Percentiles rank a stretch among this genome's conserved stretches.
Evolutionary conservation across 2,113 vertebrate genomes (phyloP).

Genomic region (Phaethornis superciliosus): DNA sequence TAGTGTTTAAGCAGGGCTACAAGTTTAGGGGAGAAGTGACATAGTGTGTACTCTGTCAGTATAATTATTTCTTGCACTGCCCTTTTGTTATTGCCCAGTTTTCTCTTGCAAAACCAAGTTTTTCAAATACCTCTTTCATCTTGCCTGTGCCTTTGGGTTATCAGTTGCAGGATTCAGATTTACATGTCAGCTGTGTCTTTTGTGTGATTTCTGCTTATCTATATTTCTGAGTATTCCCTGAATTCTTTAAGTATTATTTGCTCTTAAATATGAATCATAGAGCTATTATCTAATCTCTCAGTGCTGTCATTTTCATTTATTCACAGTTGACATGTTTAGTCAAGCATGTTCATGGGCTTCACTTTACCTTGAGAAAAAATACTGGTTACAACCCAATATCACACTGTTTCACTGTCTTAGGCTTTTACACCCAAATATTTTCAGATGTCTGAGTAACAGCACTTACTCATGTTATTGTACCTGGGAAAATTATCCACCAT

Average conservation of each 20-base stretch:
- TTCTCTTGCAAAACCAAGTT: not conserved
- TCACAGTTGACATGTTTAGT: not conserved
- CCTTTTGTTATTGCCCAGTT: not conserved
- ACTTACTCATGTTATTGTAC: not conserved
- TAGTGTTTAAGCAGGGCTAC: slow-evolving; percentile 7
- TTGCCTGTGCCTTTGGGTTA: not conserved
- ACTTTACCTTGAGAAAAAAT: not conserved
- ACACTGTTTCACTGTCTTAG: not conserved
- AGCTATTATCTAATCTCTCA: not conserved
- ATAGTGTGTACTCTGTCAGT: not conserved
- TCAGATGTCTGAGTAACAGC: not conserved
- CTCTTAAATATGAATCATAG: not conserved
- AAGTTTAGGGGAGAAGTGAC: not conserved
- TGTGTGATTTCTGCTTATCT: not conserved
- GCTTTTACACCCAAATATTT: not conserved
- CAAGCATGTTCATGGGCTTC: not conserved
- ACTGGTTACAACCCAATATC: not conserved
- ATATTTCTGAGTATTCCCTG: not conserved
- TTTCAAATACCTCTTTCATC: not conserved
- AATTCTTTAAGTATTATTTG: not conserved
- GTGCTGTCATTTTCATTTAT: not conserved
- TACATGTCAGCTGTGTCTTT: not conserved
- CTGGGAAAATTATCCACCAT: not conserved
- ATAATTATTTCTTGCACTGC: not conserved
- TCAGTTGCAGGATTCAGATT: not conserved